Evolutionary conservation across 1,140 invertebrate genomes (phyloP), one percentile per base, ranked within the genome.

Genomic region (Oncopeltus fasciatus): DNA sequence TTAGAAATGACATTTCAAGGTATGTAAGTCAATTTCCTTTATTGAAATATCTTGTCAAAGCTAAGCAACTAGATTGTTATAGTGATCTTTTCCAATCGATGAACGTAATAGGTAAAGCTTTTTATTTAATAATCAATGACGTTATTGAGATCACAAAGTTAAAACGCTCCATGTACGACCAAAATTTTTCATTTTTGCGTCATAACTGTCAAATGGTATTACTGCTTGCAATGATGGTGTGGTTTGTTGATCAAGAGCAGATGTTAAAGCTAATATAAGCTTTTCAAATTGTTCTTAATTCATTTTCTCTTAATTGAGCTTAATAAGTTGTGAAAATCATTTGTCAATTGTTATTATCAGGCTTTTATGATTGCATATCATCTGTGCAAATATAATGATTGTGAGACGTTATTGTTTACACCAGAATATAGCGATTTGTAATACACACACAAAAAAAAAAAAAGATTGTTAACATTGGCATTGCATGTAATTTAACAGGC

Each of bases 51-150:
- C 33, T 38, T 5, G 33, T 38, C 33, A 9, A 5, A 38, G 33
- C 5, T 9, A 38, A 38, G 53, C 53, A 28, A 26, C 53, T 28
- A 57, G 26, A 28, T 57, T 57, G 53, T 57, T 57, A 28, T 57
- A 57, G 26, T 57, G 53, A 28, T 57, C 14, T 57, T 57, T 57
- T 27, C 53, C 53, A 28, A 57, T 57, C 9, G 53, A 57, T 16
- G 53, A 57, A 57, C 53, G 27, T 27, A 57, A 28, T 8, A 57
- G 53, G 11, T 57, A 26, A 11, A 26, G 14, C 26, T 57, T 57
- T 27, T n/a, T n/a, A n/a, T n/a, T n/a, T n/a, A n/a, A n/a, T n/a
- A n/a, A n/a, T n/a, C n/a, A n/a, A n/a, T n/a, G n/a, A n/a, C 26
- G 26, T 57, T 57, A 12, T 57, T 57, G 26, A 57, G 53, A 27